Conservation (phyloP, 1,140 invertebrate genomes). For the Teleogryllus occipitalis region DNA sequence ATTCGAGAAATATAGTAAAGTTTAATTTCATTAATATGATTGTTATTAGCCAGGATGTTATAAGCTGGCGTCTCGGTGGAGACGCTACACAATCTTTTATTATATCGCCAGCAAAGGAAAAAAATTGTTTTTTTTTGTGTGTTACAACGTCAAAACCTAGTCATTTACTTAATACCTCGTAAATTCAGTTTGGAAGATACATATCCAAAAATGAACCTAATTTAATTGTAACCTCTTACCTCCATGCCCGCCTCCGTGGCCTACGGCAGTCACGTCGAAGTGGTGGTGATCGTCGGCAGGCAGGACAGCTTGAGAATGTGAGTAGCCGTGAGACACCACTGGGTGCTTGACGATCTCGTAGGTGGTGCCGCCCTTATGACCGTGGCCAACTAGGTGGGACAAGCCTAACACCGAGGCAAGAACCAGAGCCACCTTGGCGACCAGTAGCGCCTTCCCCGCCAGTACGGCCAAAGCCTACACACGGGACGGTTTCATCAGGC, state of each 20-base stretch:
- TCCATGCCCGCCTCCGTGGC: conserved; percentile 32
- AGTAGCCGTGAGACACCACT: conserved; percentile 62
- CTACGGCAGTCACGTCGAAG: conserved; percentile 31
- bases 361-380: not conserved
- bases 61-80: too few species aligned
- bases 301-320: conserved; percentile 45
- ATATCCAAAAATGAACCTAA: too few species aligned
- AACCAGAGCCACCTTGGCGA: conserved; percentile 69
- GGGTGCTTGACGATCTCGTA: conserved; percentile 57
- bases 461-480: conserved; percentile 58
- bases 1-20: too few species aligned
- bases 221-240: not conserved
- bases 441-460: conserved; percentile 62
- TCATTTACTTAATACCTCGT: too few species aligned
- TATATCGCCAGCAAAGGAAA: too few species aligned
- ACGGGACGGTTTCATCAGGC: not conserved
- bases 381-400: conserved; percentile 39
- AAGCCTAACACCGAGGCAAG: conserved; percentile 66
- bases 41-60: too few species aligned
- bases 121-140: too few species aligned
- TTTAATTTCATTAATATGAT: too few species aligned
- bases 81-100: too few species aligned
- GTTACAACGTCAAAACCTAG: too few species aligned
- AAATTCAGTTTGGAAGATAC: too few species aligned
- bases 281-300: conserved; percentile 42